These are phyloP conservation scores for Boleophthalmus pectinirostris DNA, from an alignment of 2,113 vertebrate genomes.

Conservation along the genomic window DNA sequence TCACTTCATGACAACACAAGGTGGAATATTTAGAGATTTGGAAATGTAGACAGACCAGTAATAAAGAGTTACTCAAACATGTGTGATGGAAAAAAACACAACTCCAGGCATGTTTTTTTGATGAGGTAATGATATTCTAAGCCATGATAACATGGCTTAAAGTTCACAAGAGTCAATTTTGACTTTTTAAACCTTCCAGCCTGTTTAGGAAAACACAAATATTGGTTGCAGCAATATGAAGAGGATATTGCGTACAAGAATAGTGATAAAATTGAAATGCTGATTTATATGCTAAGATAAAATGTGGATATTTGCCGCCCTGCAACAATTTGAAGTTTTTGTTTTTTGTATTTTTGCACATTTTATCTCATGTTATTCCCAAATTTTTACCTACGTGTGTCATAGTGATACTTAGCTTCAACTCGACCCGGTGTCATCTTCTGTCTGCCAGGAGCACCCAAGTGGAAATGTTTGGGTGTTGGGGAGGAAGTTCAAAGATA, in stretches of 20 bases:
- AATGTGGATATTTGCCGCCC: background rate
- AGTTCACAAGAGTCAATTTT: too few relatives aligned
- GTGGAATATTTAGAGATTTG: too few relatives aligned
- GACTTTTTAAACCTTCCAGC: background rate
- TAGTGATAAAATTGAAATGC: background rate
- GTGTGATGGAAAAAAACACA: too few relatives aligned
- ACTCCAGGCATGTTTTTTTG: too few relatives aligned
- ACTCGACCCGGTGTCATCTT: conserved; percentile 37
- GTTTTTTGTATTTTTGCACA: background rate
- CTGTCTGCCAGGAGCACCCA: background rate
- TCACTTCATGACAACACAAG: too few relatives aligned
- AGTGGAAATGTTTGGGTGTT: conserved; percentile 11
- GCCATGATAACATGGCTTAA: too few relatives aligned
- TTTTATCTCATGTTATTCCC: background rate
- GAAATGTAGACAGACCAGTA: too few relatives aligned
- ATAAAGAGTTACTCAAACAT: too few relatives aligned
- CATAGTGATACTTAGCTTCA: conserved; percentile 32
- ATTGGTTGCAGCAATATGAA: background rate
- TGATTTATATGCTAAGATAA: background rate
- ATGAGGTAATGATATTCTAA: too few relatives aligned
- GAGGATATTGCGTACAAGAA: too few relatives aligned
- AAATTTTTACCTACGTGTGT: background rate
- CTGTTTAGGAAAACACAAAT: background rate
- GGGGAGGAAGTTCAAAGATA: conserved; percentile 18
- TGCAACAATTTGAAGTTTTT: background rate